A percentile compares a stretch with the other conserved stretches of the same genome.
These are phyloP conservation scores for Mormyrops attenuatus DNA, from an alignment of 2,797 vertebrate genomes.

Conservation along the genomic window DNA sequence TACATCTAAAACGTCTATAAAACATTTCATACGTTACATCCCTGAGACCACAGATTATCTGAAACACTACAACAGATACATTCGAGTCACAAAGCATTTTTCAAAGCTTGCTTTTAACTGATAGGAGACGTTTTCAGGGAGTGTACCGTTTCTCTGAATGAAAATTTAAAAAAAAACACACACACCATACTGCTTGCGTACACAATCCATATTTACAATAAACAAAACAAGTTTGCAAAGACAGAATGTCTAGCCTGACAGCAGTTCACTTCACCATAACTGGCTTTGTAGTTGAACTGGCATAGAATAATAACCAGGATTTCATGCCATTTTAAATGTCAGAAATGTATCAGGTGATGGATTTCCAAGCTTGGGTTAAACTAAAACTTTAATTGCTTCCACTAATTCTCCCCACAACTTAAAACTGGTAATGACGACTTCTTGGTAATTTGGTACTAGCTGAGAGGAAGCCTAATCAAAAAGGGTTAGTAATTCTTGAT, in stretches of 20 bases:
- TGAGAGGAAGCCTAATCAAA: constrained; percentile 20
- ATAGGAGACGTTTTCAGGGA: not conserved
- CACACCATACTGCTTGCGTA: not conserved
- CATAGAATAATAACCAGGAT: not conserved
- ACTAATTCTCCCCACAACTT: not conserved
- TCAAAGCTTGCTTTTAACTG: not conserved
- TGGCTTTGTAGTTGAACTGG: not conserved
- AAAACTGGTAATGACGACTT: not conserved
- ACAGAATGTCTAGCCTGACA: not conserved
- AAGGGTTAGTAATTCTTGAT: constrained; percentile 15
- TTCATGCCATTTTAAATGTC: constrained; percentile 5
- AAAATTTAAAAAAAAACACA: not conserved
- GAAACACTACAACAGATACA: not conserved
- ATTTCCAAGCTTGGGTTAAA: constrained; percentile 10
- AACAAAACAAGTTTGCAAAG: not conserved
- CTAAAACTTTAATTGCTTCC: constrained; percentile 8
- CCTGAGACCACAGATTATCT: not conserved
- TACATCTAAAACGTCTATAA: constrained; percentile 25
- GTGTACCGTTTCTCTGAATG: not conserved
- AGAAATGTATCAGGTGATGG: constrained; percentile 16
- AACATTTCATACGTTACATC: constrained; percentile 21
- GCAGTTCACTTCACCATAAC: not conserved
- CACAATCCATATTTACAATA: not conserved
- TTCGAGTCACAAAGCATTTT: not conserved
- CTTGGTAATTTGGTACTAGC: constrained; percentile 13